Percentiles rank a stretch among this genome's conserved stretches.
Conservation (phyloP, 2,113 vertebrate genomes). For the Nibea coibor region DNA sequence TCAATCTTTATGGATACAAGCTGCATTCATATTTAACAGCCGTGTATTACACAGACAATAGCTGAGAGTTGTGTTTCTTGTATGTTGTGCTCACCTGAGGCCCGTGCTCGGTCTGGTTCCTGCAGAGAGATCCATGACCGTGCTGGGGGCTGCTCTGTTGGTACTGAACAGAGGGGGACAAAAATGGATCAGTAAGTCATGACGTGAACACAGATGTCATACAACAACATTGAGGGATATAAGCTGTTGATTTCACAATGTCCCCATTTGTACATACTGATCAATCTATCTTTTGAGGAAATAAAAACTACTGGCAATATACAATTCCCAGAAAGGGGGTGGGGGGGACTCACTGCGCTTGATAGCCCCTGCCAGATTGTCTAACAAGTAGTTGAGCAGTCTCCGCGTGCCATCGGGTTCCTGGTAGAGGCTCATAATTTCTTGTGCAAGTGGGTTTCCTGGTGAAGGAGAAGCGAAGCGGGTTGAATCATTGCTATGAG, state of each 20-base stretch:
- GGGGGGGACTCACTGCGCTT: conserved; percentile 92
- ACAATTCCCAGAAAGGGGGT: neutral
- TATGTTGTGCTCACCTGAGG: conserved; percentile 84
- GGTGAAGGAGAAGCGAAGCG: conserved; percentile 31
- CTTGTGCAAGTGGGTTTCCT: conserved; percentile 99
- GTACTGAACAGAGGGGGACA: conserved; percentile 80
- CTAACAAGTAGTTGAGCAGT: conserved; percentile 98
- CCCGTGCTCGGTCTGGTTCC: conserved; percentile 93
- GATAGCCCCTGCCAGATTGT: conserved; percentile 98
- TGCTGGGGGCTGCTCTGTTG: conserved; percentile 94
- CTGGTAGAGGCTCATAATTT: conserved; percentile 97
- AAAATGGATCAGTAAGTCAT: conserved; percentile 35
- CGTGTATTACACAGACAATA: neutral
- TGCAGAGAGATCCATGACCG: conserved; percentile 97
- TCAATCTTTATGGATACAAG: neutral
- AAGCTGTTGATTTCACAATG: neutral
- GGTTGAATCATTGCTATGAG: conserved; percentile 16
- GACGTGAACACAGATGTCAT: neutral
- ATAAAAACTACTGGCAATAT: neutral
- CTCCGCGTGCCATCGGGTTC: conserved; percentile 97
- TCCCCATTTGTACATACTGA: neutral
- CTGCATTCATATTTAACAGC: neutral
- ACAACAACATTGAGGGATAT: neutral
- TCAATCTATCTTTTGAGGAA: neutral
- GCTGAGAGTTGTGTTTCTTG: neutral